These are phyloP conservation scores for Iphiclides podalirius DNA, from an alignment of 2,888 invertebrate species.

Conservation along the genomic window DNA sequence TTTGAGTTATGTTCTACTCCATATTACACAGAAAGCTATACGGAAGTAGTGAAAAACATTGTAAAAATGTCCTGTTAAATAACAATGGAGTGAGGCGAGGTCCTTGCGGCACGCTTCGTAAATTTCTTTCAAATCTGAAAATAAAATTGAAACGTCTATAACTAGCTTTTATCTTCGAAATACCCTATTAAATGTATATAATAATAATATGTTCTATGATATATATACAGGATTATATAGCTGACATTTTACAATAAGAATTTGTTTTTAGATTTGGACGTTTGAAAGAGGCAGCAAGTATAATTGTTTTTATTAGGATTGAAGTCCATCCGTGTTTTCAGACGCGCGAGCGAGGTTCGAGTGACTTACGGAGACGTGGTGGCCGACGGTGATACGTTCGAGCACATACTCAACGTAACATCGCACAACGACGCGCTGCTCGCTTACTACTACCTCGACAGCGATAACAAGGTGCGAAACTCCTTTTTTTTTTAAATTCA, in stretches of 20 bases:
- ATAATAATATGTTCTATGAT: too few relatives aligned
- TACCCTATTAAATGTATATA: too few relatives aligned
- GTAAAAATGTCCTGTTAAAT: not conserved
- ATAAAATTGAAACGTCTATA: too few relatives aligned
- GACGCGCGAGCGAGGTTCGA: conserved; percentile 65
- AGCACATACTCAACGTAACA: conserved; percentile 87
- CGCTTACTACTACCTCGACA: conserved; percentile 95
- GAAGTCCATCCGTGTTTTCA: conserved; percentile 38
- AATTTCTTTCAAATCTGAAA: not conserved
- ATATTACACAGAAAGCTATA: not conserved
- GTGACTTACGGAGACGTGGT: conserved; percentile 59
- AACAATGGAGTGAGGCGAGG: not conserved
- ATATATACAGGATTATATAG: too few relatives aligned
- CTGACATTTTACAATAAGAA: too few relatives aligned
- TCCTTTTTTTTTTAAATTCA: too few relatives aligned
- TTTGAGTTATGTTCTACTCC: too few relatives aligned
- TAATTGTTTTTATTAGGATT: too few relatives aligned
- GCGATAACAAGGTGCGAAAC: conserved; percentile 87
- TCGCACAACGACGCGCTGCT: conserved; percentile 93
- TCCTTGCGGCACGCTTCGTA: conserved; percentile 1
- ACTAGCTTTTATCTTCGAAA: too few relatives aligned
- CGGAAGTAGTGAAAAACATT: not conserved
- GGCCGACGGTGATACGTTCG: conserved; percentile 81
- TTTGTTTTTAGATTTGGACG: too few relatives aligned
- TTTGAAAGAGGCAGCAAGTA: too few relatives aligned